Evolutionary conservation across 2,113 vertebrate species (phyloP).

Genomic region (Anhinga rufa): DNA sequence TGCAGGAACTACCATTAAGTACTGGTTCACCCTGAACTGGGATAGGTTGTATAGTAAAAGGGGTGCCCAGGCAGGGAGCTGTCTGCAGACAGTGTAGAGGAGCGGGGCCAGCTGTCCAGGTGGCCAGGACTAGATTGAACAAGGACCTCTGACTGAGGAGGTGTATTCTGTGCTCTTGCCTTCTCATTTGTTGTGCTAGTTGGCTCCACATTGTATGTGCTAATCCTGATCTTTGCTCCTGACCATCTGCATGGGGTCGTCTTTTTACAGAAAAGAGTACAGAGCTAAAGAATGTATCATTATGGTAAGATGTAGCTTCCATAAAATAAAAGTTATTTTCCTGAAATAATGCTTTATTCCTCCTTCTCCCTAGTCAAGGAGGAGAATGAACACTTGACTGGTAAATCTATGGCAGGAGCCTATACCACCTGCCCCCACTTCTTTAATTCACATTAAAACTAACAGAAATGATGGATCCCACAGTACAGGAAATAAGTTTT

Average conservation of each 20-base stretch:
- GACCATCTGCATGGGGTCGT: neutral
- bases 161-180: neutral
- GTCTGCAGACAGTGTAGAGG: neutral
- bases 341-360: neutral
- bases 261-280: neutral
- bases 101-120: neutral
- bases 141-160: neutral
- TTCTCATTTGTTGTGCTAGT: neutral
- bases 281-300: neutral
- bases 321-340: neutral
- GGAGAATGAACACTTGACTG: neutral
- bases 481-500: neutral
- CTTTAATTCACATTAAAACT: neutral
- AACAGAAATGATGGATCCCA: neutral
- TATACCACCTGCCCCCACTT: neutral
- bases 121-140: neutral
- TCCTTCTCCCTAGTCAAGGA: neutral
- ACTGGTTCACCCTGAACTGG: neutral
- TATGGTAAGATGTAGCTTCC: neutral
- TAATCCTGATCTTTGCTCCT: neutral
- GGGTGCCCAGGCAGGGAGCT: neutral
- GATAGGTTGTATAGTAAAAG: neutral
- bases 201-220: neutral
- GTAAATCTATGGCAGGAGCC: neutral
- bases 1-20: neutral